Percentiles rank a stretch among this genome's conserved stretches.
phyloP scores from a whole-genome alignment of 2,797 vertebrate genomes.

The Acomys russatus region DNA sequence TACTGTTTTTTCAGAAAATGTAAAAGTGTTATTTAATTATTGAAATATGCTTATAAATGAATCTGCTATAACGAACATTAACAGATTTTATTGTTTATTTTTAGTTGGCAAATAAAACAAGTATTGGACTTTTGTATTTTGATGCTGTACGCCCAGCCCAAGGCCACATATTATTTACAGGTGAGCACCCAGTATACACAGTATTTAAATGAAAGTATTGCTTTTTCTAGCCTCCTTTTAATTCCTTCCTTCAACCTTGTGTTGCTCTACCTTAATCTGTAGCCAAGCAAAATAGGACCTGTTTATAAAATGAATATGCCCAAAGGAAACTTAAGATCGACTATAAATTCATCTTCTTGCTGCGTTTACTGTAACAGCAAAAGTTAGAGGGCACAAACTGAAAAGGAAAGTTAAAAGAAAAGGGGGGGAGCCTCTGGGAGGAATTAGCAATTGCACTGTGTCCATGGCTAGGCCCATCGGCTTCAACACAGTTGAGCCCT shows the following conservation, averaged over 20 bases:
- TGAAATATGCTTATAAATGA: slow-evolving; percentile 61
- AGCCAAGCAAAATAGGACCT: slow-evolving; percentile 16
- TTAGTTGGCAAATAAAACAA: slow-evolving; percentile 95
- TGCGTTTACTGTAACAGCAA: not conserved
- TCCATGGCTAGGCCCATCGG: not conserved
- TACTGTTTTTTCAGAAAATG: slow-evolving; percentile 8
- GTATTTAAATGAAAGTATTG: not conserved
- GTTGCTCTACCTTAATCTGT: not conserved
- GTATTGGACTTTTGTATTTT: slow-evolving; percentile 96
- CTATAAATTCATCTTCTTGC: not conserved
- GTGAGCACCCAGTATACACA: slow-evolving; percentile 84
- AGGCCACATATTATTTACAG: slow-evolving; percentile 95
- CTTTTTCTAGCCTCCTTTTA: not conserved
- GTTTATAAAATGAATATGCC: not conserved
- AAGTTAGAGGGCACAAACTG: not conserved
- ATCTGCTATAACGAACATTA: slow-evolving; percentile 66
- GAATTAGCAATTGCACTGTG: not conserved
- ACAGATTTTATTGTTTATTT: slow-evolving; percentile 82
- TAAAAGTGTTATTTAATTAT: slow-evolving; percentile 10
- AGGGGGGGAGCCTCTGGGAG: not conserved
- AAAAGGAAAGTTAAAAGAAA: not conserved
- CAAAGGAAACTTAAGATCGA: slow-evolving; percentile 31
- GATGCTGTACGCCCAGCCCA: slow-evolving; percentile 95
- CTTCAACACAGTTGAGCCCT: not conserved
- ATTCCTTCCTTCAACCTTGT: not conserved